phyloP scores from a whole-genome alignment of 2,888 invertebrate genomes.

The Zygaena filipendulae region DNA sequence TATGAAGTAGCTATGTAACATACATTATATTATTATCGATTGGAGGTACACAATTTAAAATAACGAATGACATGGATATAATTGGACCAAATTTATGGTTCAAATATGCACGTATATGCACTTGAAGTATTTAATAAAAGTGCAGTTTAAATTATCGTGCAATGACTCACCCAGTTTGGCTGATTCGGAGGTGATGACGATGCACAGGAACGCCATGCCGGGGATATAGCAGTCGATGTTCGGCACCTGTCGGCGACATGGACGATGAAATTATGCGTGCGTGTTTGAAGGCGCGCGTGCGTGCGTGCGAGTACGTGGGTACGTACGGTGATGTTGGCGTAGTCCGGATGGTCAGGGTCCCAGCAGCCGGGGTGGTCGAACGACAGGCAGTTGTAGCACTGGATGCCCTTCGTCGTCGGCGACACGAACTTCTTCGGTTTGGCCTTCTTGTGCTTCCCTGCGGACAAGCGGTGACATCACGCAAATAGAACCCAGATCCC shows the following conservation, averaged over 20 bases:
- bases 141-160: too few species aligned
- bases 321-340: conserved; percentile 50
- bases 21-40: too few species aligned
- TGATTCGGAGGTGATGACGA: conserved; percentile 56
- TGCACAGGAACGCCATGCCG: conserved; percentile 57
- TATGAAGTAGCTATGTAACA: too few species aligned
- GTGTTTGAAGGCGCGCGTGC: too few species aligned
- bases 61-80: too few species aligned
- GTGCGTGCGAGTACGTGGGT: neutral
- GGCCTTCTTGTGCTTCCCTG: conserved; percentile 51
- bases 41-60: too few species aligned
- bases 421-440: conserved; percentile 52
- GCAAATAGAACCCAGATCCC: too few species aligned
- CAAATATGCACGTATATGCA: too few species aligned
- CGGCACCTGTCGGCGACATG: conserved; percentile 34
- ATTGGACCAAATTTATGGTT: too few species aligned
- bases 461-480: too few species aligned
- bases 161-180: conserved; percentile 55
- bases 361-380: conserved; percentile 62
- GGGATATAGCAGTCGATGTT: conserved; percentile 61
- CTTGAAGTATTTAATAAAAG: too few species aligned
- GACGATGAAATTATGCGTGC: fast-evolving
- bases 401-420: conserved; percentile 46
- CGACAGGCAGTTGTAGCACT: conserved; percentile 59
- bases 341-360: conserved; percentile 61